These are phyloP conservation scores for Hedychridium roseum DNA, from an alignment of 2,888 invertebrate genomes.

Conservation along the genomic window DNA sequence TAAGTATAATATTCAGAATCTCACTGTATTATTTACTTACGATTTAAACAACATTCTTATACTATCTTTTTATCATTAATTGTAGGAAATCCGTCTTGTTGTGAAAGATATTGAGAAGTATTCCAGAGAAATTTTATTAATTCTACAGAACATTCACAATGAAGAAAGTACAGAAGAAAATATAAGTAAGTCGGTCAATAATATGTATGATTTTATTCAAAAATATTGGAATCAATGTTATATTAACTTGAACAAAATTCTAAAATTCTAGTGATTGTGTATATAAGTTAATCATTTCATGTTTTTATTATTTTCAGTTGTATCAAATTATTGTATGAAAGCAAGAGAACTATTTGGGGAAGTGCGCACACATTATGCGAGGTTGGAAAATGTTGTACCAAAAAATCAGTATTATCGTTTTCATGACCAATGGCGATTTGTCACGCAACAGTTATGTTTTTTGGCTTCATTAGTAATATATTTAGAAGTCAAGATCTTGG, in stretches of 20 bases:
- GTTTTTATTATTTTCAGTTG: conserved; percentile 59
- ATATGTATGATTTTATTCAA: conserved; percentile 10
- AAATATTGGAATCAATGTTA: conserved; percentile 1
- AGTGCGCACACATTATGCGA: conserved; percentile 72
- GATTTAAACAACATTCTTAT: too few species aligned
- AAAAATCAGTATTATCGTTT: conserved; percentile 84
- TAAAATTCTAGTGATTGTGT: neutral
- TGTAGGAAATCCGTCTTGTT: conserved; percentile 73
- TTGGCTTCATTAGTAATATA: conserved; percentile 81
- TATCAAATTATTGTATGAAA: conserved; percentile 70
- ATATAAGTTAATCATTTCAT: conserved; percentile 18
- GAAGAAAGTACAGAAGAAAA: conserved; percentile 72
- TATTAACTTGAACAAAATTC: conserved; percentile 3
- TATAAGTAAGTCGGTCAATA: conserved; percentile 62
- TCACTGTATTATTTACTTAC: too few species aligned
- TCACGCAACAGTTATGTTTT: conserved; percentile 82
- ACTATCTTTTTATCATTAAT: too few species aligned
- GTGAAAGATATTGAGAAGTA: conserved; percentile 82
- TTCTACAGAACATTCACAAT: conserved; percentile 84
- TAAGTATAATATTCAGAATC: too few species aligned
- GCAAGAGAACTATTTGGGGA: conserved; percentile 74
- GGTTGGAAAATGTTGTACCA: conserved; percentile 75
- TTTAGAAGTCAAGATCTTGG: conserved; percentile 80
- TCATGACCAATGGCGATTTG: conserved; percentile 87
- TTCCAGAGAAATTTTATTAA: conserved; percentile 80